These are phyloP conservation scores for Canis aureus DNA, from an alignment of 2,113 vertebrate species.

Conservation along the genomic window DNA sequence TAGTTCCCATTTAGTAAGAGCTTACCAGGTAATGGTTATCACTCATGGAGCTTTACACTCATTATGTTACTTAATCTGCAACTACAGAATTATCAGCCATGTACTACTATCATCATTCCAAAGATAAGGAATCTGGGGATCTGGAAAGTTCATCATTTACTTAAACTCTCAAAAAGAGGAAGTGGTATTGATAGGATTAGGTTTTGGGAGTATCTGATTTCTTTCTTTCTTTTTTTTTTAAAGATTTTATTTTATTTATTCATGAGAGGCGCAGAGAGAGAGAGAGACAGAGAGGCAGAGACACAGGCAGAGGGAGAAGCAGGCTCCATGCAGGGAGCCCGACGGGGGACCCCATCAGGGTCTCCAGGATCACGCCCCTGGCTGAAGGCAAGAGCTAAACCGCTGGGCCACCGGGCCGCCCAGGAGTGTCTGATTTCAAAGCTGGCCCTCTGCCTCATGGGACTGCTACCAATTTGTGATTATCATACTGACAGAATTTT, in stretches of 20 bases:
- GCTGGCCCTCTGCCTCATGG: background rate
- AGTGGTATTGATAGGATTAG: background rate
- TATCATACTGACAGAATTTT: slow-evolving; percentile 1
- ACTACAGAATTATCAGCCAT: background rate
- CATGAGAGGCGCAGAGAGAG: no score
- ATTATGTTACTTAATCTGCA: background rate
- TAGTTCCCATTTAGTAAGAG: background rate
- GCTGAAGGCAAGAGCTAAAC: no score
- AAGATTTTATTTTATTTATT: no score
- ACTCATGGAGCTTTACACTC: background rate
- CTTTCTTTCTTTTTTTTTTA: no score
- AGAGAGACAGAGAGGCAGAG: no score
- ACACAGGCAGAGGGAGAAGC: no score
- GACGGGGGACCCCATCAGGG: no score
- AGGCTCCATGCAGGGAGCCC: no score
- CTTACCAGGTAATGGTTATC: background rate
- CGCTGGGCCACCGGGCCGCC: no score
- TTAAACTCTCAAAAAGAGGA: background rate
- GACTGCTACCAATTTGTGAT: background rate
- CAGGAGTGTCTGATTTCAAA: background rate
- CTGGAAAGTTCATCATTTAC: background rate
- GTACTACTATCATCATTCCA: background rate
- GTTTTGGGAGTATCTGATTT: background rate
- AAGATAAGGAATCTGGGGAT: background rate
- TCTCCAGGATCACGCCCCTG: no score